Evolutionary conservation across 2,888 invertebrate genomes (phyloP).

Genomic region (Acrobasis suavella): DNA sequence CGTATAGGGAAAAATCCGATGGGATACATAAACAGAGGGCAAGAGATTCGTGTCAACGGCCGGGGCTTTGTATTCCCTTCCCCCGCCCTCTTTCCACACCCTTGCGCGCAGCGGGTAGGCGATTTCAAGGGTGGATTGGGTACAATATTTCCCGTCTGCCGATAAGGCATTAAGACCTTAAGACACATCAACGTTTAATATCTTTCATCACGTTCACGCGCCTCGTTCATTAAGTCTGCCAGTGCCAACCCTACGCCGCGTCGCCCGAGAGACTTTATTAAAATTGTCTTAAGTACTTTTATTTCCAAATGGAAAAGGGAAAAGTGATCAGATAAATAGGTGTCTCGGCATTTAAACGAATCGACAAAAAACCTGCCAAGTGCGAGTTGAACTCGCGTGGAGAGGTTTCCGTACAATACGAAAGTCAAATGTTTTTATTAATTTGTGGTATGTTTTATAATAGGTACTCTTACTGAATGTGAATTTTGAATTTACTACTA

Average conservation of each 20-base stretch:
- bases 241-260: constrained; percentile 30
- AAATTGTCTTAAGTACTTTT: background rate
- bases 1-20: constrained; percentile 66
- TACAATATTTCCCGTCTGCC: constrained; percentile 59
- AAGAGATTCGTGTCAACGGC: constrained; percentile 79
- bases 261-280: constrained; percentile 33
- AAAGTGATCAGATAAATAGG: background rate
- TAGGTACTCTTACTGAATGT: too few relatives aligned
- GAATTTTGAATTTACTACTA: too few relatives aligned
- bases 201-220: constrained; percentile 64
- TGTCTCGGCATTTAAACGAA: background rate
- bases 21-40: constrained; percentile 70
- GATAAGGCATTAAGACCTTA: constrained; percentile 66
- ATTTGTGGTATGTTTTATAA: too few relatives aligned
- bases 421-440: too few relatives aligned
- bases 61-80: constrained; percentile 56
- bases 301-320: background rate
- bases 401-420: too few relatives aligned
- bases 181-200: constrained; percentile 64
- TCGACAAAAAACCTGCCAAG: too few relatives aligned
- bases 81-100: constrained; percentile 40
- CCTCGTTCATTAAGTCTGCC: constrained; percentile 53
- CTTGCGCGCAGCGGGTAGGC: constrained; percentile 55
- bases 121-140: constrained; percentile 70
- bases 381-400: too few relatives aligned